Evolutionary conservation across 2,888 invertebrate species (phyloP).

Genomic region (Agrotis clavis): DNA sequence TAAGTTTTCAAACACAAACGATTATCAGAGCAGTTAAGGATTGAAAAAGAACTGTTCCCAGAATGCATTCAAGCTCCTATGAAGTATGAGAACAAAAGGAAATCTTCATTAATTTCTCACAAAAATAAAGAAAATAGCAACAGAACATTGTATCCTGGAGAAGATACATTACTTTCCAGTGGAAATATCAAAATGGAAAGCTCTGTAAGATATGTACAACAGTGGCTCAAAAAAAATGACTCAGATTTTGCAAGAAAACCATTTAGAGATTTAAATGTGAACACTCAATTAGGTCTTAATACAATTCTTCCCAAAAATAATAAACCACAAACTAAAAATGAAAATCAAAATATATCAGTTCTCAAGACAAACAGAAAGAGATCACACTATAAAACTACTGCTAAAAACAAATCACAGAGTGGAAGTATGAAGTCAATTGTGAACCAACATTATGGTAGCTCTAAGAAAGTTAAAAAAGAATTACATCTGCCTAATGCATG

Average conservation of each 20-base stretch:
- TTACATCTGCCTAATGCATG: background rate
- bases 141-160: conserved; percentile 74
- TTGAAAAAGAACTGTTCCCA: conserved; percentile 86
- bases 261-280: conserved; percentile 80
- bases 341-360: conserved; percentile 27
- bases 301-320: conserved; percentile 11
- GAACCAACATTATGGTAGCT: conserved; percentile 2
- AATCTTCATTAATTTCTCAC: conserved; percentile 66
- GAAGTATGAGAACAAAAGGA: conserved; percentile 85
- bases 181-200: conserved; percentile 76
- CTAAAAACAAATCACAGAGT: conserved; percentile 25
- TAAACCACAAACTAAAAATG: conserved; percentile 31
- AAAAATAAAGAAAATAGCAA: conserved; percentile 75
- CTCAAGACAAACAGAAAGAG: conserved; percentile 61
- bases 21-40: conserved; percentile 80
- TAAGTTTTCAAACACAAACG: conserved; percentile 78
- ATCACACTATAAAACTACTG: conserved; percentile 61
- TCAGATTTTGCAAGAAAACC: conserved; percentile 75
- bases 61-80: conserved; percentile 84
- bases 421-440: conserved; percentile 20
- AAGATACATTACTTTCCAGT: conserved; percentile 67
- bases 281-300: conserved; percentile 60
- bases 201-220: conserved; percentile 76
- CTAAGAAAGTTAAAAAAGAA: conserved; percentile 48
- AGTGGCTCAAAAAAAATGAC: conserved; percentile 81